Evolutionary conservation across 2,888 invertebrate genomes (phyloP), one percentile per base, ranked within the genome.

Genomic region (Thymelicus lineola): DNA sequence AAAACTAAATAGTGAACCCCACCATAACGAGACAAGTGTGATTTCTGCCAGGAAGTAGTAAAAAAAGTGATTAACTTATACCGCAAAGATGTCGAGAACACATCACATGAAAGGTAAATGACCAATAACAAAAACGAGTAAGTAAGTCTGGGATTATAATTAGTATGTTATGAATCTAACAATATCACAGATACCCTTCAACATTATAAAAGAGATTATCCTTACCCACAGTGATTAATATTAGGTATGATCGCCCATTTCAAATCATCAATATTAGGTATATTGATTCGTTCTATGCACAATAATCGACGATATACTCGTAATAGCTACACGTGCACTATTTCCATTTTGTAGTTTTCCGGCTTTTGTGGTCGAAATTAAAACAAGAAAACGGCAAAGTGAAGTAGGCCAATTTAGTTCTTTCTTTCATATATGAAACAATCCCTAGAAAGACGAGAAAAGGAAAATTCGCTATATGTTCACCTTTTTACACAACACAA

Each of bases 401-500:
- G 46, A 20, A 63, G 50, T 63, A 63, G 36, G 53, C 63, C 50
- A 63, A 17, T 63, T 63, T 53, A 63, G 20, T 46, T 55, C 28
- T 14, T 53, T 53, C 20, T 20, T 53, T 57, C 36, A 35, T n/a
- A 61, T 46, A 61, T 45, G 15, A 45, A 57, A 65, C 65, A 65
- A 65, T 65, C 42, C 45, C 20, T 15, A 35, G 55, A 57, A 12
- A 45, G 45, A 55, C 20, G 35, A 62, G 55, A 62, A 62, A 55
- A 68, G 35, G 59, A 48, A 70, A 64, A 64, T 42, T 55, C 68
- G 62, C 55, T 69, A 59, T 42, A 28, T 36, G 36, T 53, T 63
- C 63, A 59, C 70, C 20, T 64, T 50, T 64, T 64, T 42, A 70
- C 48, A 58, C 20, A 70, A 53, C 53, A 66, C 15, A 50, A 69